Conservation (phyloP, 2,888 invertebrate species). For the Hemistola chrysoprasaria region DNA sequence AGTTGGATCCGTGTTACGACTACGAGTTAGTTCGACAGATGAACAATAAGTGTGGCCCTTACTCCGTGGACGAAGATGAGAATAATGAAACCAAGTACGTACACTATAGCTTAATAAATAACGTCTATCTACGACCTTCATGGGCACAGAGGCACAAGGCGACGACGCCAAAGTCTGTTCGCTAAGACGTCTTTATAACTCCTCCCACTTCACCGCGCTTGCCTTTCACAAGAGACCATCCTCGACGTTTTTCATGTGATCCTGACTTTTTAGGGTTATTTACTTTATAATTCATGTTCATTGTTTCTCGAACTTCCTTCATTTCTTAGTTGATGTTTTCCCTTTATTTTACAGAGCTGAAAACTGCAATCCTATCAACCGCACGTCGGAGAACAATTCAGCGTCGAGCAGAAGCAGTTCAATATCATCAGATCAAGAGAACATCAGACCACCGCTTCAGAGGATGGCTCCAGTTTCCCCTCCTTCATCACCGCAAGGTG, state of each 20-base stretch:
- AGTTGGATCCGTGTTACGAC: slow-evolving; percentile 69
- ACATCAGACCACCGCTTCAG: slow-evolving; percentile 68
- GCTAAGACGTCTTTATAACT: too few species aligned
- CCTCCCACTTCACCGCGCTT: too few species aligned
- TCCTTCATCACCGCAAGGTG: slow-evolving; percentile 72
- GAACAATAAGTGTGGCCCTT: slow-evolving; percentile 57
- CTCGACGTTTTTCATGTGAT: too few species aligned
- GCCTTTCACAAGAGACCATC: too few species aligned
- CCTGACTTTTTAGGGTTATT: too few species aligned
- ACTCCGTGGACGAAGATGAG: slow-evolving; percentile 69
- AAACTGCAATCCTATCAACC: slow-evolving; percentile 43
- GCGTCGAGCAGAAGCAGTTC: slow-evolving; percentile 74
- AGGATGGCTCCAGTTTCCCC: slow-evolving; percentile 73
- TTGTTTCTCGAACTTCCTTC: too few species aligned
- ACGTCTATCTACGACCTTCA: too few species aligned
- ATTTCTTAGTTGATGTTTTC: too few species aligned
- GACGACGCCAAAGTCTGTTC: too few species aligned
- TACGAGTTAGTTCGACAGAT: slow-evolving; percentile 68
- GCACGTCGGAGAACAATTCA: slow-evolving; percentile 64
- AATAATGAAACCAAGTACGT: slow-evolving; percentile 52
- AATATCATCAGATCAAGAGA: slow-evolving; percentile 73
- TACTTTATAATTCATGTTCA: too few species aligned
- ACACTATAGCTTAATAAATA: too few species aligned
- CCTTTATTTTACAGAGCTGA: slow-evolving; percentile 37
- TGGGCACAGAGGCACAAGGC: too few species aligned